These are phyloP conservation scores for Doryteuthis pealeii DNA, from an alignment of 1,140 invertebrate species.

Conservation along the genomic window DNA sequence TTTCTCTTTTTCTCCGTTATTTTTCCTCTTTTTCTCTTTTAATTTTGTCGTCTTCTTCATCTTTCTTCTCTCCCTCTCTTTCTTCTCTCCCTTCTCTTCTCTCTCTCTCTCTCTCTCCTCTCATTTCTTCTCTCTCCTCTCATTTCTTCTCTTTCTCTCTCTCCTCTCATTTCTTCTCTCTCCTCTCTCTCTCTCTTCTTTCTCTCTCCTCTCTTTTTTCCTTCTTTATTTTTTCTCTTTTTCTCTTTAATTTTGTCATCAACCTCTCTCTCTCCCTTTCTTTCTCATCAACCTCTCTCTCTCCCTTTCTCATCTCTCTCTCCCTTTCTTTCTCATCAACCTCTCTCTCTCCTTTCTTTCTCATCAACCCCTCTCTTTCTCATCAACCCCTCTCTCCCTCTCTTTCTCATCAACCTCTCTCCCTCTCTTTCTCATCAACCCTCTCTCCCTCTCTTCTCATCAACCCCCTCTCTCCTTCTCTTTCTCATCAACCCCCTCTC, in stretches of 20 bases:
- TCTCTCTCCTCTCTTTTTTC: background rate
- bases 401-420: no score
- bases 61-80: background rate
- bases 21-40: no score
- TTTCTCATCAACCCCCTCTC: no score
- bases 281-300: background rate
- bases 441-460: no score
- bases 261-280: background rate
- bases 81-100: background rate
- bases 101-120: constrained; percentile 1
- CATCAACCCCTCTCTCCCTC: no score
- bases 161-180: background rate
- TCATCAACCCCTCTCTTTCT: no score
- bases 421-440: no score
- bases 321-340: background rate
- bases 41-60: no score
- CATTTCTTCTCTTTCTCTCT: background rate
- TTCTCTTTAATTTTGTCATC: background rate
- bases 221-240: background rate
- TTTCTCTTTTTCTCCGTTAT: no score
- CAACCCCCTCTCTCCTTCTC: no score
- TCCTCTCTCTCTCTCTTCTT: background rate
- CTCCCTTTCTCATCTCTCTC: background rate
- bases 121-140: background rate
- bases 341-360: no score